Evolutionary conservation across 2,113 vertebrate species (phyloP).

Genomic region (Pica pica): DNA sequence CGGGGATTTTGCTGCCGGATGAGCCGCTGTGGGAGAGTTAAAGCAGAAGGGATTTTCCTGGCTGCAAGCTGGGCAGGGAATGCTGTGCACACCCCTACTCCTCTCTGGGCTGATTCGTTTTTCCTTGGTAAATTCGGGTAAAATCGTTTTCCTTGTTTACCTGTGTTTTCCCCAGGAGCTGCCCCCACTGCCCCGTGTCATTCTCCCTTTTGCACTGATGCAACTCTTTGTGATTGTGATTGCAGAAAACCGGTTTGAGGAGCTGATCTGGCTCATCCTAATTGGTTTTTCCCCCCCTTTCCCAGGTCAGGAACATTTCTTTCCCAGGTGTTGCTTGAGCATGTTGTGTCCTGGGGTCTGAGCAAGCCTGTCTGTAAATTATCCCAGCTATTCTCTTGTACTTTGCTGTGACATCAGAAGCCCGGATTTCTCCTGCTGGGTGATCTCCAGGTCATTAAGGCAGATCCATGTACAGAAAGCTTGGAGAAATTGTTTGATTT

Average conservation of each 20-base stretch:
- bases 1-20: neutral
- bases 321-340: neutral
- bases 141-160: rapidly evolving
- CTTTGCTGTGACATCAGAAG: neutral
- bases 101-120: neutral
- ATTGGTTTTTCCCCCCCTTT: neutral
- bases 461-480: neutral
- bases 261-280: neutral
- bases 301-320: neutral
- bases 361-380: neutral
- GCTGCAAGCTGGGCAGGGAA: neutral
- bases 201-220: neutral
- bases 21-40: neutral
- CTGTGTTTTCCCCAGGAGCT: neutral
- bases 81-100: rapidly evolving
- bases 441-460: neutral
- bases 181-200: rapidly evolving
- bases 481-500: neutral
- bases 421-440: neutral
- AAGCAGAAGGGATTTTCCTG: neutral
- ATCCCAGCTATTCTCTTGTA: neutral
- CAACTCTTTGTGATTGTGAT: neutral
- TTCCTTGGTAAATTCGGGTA: neutral
- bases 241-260: neutral
- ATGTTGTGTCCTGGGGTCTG: neutral